Percentiles rank a stretch among this genome's conserved stretches.
phyloP scores from a whole-genome alignment of 2,888 invertebrate species.

The Trachelus iudaicus region DNA sequence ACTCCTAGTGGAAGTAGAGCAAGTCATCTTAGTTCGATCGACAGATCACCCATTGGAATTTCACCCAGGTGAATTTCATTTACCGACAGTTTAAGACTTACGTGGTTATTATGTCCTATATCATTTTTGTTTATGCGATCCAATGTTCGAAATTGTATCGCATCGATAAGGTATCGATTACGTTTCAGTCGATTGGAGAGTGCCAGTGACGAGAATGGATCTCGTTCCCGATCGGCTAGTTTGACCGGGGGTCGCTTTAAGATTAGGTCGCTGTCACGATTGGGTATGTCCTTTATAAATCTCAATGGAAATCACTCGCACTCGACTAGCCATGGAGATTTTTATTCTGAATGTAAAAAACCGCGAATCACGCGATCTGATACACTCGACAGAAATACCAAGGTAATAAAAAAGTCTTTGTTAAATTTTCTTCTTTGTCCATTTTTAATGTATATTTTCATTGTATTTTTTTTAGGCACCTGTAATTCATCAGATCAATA shows the following conservation, averaged over 20 bases:
- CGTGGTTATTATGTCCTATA: background rate
- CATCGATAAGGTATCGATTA: background rate
- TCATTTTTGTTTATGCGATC: background rate
- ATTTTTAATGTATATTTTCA: background rate
- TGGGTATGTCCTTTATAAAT: slow-evolving; percentile 19
- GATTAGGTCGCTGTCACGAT: slow-evolving; percentile 14
- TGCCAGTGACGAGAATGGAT: slow-evolving; percentile 12
- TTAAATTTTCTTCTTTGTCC: background rate
- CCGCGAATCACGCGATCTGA: slow-evolving; percentile 36
- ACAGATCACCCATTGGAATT: slow-evolving; percentile 38
- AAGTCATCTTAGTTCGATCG: slow-evolving; percentile 37
- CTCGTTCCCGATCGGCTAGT: slow-evolving; percentile 48
- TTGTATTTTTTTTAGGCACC: slow-evolving; percentile 41
- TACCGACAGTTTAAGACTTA: background rate
- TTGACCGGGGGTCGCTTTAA: slow-evolving; percentile 22
- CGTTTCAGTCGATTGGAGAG: background rate
- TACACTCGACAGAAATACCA: slow-evolving; percentile 29
- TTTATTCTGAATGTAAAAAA: slow-evolving; percentile 10
- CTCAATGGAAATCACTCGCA: slow-evolving; percentile 14
- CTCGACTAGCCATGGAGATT: slow-evolving; percentile 13
- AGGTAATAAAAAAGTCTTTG: slow-evolving; percentile 27
- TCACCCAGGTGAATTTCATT: slow-evolving; percentile 35
- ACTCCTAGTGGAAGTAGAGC: slow-evolving; percentile 28
- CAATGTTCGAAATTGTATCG: background rate
- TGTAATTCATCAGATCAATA: slow-evolving; percentile 49